Evolutionary conservation across 2,113 vertebrate species (phyloP), one percentile per base, ranked within the genome.

Genomic region (Salminus brasiliensis): DNA sequence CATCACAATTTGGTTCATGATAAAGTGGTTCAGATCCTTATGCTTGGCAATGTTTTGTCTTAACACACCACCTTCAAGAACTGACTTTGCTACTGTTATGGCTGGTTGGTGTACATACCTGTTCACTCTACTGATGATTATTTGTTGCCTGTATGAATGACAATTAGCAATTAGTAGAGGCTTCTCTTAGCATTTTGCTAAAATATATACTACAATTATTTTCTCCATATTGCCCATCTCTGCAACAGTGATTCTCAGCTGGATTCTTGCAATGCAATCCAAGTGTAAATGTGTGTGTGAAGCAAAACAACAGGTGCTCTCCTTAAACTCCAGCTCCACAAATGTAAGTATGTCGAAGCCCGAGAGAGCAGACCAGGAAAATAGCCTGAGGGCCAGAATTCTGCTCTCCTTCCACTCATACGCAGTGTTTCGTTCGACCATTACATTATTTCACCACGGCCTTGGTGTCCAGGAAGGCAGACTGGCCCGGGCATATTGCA

Each of bases 261-360:
- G 47, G 1, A 34, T 25, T 39, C 16, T 41, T 21, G 4, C 13
- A 76, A 5, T 8, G 32, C n/a, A 53, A 52, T 68, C 41, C 10
- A 23, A 55, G 15, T 32, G 45, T 18, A 52, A 66, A 36, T 43
- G n/a, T 2, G 13, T 2, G 13, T 23, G 52, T 55, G n/a, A 55
- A 9, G 2, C 36, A 36, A 12, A 4, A 36, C 10, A 78, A 71
- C 55, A 71, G 53, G 41, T 39, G 32, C 41, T 52, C 23, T 34
- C 15, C 60, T 65, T 36, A 25, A 62, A 49, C 43, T 62, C 55
- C 41, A 71, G 29, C 39, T 29, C 36, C 67, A 62, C n/a, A 45
- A 59, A 70, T 69, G 66, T 59, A 55, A 72, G 76, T 30, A 62
- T 63, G 57, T 21, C 62, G 34, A 71, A 62, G 55, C 76, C 76